Evolutionary conservation across 2,113 vertebrate genomes (phyloP).

Genomic region (Nematolebias whitei): DNA sequence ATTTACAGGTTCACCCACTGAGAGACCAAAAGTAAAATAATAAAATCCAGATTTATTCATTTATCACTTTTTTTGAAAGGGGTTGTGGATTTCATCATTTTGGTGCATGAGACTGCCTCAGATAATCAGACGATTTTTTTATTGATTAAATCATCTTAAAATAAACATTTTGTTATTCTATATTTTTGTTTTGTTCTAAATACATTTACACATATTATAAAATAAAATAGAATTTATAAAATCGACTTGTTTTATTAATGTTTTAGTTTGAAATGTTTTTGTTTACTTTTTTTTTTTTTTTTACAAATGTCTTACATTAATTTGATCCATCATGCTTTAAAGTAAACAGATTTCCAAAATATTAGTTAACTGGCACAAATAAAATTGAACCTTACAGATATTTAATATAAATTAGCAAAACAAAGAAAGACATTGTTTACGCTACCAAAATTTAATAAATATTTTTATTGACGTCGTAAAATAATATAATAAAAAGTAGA

Average conservation of each 20-base stretch:
- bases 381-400: not conserved
- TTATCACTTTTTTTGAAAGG: not conserved
- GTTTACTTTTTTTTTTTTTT: too few relatives aligned
- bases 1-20: not conserved
- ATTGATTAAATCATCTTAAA: too few relatives aligned
- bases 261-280: too few relatives aligned
- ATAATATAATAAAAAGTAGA: not conserved
- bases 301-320: too few relatives aligned
- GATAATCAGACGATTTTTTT: too few relatives aligned
- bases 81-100: too few relatives aligned
- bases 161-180: too few relatives aligned
- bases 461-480: not conserved
- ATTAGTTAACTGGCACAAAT: not conserved
- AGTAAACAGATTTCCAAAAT: not conserved
- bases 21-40: not conserved
- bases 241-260: not conserved
- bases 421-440: too few relatives aligned
- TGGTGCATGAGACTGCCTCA: too few relatives aligned
- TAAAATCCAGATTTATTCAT: not conserved
- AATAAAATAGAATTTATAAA: not conserved
- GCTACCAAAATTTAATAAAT: too few relatives aligned
- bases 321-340: not conserved
- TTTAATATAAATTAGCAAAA: not conserved
- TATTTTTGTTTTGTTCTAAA: too few relatives aligned
- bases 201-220: too few relatives aligned